Evolutionary conservation across 2,797 vertebrate species (phyloP).

Genomic region (Orestias chungarensis): DNA sequence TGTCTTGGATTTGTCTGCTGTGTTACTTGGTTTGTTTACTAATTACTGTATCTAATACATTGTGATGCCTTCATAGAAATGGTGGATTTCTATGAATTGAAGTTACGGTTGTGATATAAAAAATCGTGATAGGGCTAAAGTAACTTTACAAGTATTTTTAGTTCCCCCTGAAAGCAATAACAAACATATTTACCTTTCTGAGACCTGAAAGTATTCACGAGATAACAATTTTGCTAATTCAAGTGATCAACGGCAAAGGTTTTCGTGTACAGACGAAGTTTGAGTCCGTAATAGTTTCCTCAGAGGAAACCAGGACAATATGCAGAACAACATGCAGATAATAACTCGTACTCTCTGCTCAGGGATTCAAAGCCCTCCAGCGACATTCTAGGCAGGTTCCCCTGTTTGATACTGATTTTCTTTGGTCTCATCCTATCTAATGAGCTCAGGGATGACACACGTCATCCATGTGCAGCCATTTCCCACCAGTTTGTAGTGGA

Average conservation of each 20-base stretch:
- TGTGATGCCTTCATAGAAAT: no score
- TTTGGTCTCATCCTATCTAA: constrained; percentile 16
- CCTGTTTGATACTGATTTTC: constrained; percentile 1
- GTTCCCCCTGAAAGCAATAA: neutral
- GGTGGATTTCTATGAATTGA: no score
- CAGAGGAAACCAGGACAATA: neutral
- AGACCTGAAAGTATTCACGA: constrained; percentile 2
- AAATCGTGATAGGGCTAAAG: neutral
- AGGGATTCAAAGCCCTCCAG: neutral
- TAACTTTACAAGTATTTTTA: neutral
- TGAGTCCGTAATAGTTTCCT: constrained; percentile 5
- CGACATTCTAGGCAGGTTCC: constrained; percentile 3
- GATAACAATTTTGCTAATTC: constrained; percentile 4
- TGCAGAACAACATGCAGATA: neutral
- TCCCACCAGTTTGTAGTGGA: constrained; percentile 1
- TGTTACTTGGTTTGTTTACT: no score
- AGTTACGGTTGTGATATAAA: neutral
- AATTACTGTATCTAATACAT: no score
- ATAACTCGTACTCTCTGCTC: neutral
- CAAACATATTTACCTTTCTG: constrained; percentile 1
- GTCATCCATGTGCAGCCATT: constrained; percentile 13
- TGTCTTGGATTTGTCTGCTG: no score
- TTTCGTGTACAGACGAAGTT: neutral
- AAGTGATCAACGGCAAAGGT: neutral
- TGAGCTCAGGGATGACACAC: constrained; percentile 7